Evolutionary conservation across 1,140 invertebrate genomes (phyloP).

Genomic region (Diorhabda carinulata): DNA sequence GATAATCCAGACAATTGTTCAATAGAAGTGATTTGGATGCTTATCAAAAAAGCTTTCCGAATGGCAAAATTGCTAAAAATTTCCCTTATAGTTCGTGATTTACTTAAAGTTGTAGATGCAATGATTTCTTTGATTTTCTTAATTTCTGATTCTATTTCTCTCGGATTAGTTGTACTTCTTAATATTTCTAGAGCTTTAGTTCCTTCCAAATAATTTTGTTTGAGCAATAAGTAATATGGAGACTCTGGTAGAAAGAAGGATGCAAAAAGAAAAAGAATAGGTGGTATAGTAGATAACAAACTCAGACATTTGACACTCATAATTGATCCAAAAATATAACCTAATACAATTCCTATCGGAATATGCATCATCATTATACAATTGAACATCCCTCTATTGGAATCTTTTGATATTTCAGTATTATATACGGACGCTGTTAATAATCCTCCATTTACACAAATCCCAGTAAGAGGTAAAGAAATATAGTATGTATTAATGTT

Average conservation of each 20-base stretch:
- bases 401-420: slow-evolving; percentile 50
- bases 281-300: slow-evolving; percentile 59
- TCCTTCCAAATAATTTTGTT: slow-evolving; percentile 58
- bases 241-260: slow-evolving; percentile 77
- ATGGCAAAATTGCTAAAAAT: slow-evolving; percentile 55
- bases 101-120: slow-evolving; percentile 52
- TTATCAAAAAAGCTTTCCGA: slow-evolving; percentile 64
- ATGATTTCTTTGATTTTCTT: slow-evolving; percentile 51
- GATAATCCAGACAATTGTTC: slow-evolving; percentile 75
- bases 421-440: slow-evolving; percentile 52
- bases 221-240: slow-evolving; percentile 65
- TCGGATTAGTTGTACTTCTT: slow-evolving; percentile 52
- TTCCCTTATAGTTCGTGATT: slow-evolving; percentile 53
- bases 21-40: slow-evolving; percentile 65
- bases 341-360: slow-evolving; percentile 29
- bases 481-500: slow-evolving; percentile 42
- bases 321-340: slow-evolving; percentile 58
- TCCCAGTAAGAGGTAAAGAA: slow-evolving; percentile 48
- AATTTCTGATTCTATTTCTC: slow-evolving; percentile 60
- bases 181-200: slow-evolving; percentile 61
- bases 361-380: slow-evolving; percentile 62
- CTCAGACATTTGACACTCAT: slow-evolving; percentile 60
- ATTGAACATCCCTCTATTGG: slow-evolving; percentile 36
- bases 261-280: slow-evolving; percentile 60
- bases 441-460: slow-evolving; percentile 48